A percentile compares a stretch with the other conserved stretches of the same genome.
phyloP scores from a whole-genome alignment of 2,888 invertebrate genomes.

The Exocentrus adspersus region DNA sequence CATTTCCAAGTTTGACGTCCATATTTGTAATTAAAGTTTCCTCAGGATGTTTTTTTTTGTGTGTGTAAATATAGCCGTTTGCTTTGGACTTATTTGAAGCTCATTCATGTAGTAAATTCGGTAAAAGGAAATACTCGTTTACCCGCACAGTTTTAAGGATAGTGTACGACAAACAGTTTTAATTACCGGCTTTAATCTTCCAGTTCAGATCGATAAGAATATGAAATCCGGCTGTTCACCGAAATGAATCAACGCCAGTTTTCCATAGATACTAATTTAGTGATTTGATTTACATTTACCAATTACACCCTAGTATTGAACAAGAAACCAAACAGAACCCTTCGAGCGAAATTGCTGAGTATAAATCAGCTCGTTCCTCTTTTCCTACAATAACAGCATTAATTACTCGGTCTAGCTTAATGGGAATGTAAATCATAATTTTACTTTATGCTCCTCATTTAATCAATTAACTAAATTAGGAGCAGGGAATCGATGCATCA shows the following conservation, averaged over 20 bases:
- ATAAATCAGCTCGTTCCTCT: not conserved
- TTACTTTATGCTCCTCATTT: not conserved
- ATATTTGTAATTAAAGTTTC: not conserved
- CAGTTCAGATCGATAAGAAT: no score
- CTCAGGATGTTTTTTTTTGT: no score
- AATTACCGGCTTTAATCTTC: no score
- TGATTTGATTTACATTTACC: not conserved
- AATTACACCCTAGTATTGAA: slow-evolving; percentile 3
- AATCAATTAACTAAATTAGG: not conserved
- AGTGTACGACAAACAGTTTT: no score
- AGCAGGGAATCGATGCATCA: not conserved
- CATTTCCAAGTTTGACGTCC: not conserved
- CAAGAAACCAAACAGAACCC: not conserved
- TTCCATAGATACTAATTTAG: no score
- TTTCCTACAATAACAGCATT: not conserved
- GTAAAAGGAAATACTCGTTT: no score
- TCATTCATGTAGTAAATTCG: no score
- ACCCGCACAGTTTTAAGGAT: no score
- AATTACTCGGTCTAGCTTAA: not conserved
- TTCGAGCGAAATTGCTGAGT: not conserved
- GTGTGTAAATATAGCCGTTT: no score
- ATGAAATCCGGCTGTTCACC: no score
- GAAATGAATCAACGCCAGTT: no score
- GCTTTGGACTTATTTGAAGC: no score
- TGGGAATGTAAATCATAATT: not conserved